These are phyloP conservation scores for Taphrorychus bicolor DNA, from an alignment of 2,888 invertebrate species.

Conservation along the genomic window DNA sequence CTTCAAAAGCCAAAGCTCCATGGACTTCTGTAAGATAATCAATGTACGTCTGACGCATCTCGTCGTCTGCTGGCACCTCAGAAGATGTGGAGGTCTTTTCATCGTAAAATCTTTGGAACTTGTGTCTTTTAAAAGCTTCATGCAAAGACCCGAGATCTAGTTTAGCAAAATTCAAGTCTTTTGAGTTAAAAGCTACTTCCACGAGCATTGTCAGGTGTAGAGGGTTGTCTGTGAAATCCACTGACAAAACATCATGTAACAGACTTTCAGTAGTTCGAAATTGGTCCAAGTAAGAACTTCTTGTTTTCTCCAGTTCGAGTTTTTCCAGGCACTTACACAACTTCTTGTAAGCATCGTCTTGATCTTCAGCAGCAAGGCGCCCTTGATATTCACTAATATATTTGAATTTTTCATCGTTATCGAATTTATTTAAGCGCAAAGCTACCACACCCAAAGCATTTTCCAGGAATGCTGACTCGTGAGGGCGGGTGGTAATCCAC, in stretches of 20 bases:
- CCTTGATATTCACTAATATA: background rate
- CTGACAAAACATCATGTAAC: background rate
- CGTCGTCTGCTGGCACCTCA: background rate
- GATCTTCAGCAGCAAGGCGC: too few species aligned
- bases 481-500: conserved; percentile 27
- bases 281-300: background rate
- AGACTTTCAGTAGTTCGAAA: background rate
- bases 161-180: background rate
- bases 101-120: background rate
- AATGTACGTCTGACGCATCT: background rate
- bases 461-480: conserved; percentile 21
- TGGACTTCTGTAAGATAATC: background rate
- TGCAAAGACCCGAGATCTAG: background rate
- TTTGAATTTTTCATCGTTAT: conserved; percentile 9
- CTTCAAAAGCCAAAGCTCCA: background rate
- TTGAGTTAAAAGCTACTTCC: background rate
- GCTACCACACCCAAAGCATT: conserved; percentile 9
- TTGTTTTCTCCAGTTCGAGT: background rate
- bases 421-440: conserved; percentile 19
- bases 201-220: background rate
- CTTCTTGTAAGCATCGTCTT: too few species aligned
- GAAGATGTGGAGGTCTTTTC: background rate
- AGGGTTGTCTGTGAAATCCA: background rate
- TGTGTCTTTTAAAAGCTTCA: background rate
- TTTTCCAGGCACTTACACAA: background rate